These are phyloP conservation scores for Microchrysa polita DNA, from an alignment of 2,888 invertebrate genomes.

Conservation along the genomic window DNA sequence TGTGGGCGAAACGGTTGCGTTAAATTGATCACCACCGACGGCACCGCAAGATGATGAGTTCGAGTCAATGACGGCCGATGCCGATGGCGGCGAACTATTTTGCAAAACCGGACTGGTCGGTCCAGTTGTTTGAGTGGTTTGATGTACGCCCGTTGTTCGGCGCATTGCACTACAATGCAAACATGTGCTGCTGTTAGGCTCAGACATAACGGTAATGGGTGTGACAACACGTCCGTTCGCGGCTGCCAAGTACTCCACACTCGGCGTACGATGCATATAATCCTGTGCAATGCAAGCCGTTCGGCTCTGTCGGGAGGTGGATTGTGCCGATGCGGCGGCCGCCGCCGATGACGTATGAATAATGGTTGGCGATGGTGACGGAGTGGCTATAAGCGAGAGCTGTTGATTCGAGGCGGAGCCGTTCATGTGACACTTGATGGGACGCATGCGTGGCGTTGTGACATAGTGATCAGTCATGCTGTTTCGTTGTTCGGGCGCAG, in stretches of 20 bases:
- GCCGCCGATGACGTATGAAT: background rate
- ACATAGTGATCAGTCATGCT: slow-evolving; percentile 55
- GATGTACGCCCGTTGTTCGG: slow-evolving; percentile 64
- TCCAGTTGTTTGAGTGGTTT: slow-evolving; percentile 65
- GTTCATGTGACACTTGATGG: slow-evolving; percentile 48
- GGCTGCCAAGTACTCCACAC: slow-evolving; percentile 54
- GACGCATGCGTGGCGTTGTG: slow-evolving; percentile 56
- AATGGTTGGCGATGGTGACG: background rate
- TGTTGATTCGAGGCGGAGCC: slow-evolving; percentile 33
- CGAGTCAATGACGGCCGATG: background rate
- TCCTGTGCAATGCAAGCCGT: slow-evolving; percentile 51
- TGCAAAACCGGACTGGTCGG: slow-evolving; percentile 63
- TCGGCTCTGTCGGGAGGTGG: slow-evolving; percentile 34
- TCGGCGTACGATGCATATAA: slow-evolving; percentile 54
- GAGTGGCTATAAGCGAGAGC: slow-evolving; percentile 8
- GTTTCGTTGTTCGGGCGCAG: slow-evolving; percentile 47
- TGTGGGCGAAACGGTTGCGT: slow-evolving; percentile 50
- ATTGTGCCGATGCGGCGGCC: slow-evolving; percentile 2
- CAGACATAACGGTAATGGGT: slow-evolving; percentile 54
- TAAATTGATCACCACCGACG: slow-evolving; percentile 15
- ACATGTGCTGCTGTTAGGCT: slow-evolving; percentile 56
- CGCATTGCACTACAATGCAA: slow-evolving; percentile 63
- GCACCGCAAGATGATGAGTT: no score
- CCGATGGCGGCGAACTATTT: background rate
- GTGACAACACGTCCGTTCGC: slow-evolving; percentile 54